These are phyloP conservation scores for Saccostrea cuccullata DNA, from an alignment of 1,140 invertebrate species.

Conservation along the genomic window DNA sequence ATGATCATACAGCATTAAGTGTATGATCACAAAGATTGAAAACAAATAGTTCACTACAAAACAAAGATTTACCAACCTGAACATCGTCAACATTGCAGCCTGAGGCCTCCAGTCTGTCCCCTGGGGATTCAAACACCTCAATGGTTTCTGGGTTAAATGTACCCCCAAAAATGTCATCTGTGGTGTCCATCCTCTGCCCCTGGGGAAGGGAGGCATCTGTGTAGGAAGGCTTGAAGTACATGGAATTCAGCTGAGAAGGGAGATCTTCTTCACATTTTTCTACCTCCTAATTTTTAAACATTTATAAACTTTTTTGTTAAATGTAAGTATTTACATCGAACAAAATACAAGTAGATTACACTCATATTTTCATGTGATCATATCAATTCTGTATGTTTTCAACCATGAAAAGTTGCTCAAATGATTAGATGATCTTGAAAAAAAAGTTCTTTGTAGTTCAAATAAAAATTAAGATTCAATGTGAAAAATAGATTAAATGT, in stretches of 20 bases:
- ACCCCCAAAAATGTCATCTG: constrained; percentile 39
- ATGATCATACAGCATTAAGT: neutral
- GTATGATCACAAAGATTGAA: neutral
- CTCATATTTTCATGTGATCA: neutral
- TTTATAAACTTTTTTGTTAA: neutral
- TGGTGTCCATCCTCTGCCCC: constrained; percentile 14
- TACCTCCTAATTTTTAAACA: neutral
- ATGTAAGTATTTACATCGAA: neutral
- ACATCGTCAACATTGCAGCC: constrained; percentile 55
- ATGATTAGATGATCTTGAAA: too few relatives aligned
- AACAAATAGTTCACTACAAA: neutral
- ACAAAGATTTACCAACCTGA: neutral
- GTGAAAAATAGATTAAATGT: too few relatives aligned
- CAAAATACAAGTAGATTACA: neutral
- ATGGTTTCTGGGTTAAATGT: neutral
- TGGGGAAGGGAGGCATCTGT: neutral
- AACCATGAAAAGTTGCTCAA: too few relatives aligned
- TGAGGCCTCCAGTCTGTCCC: constrained; percentile 52
- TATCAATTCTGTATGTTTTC: too few relatives aligned
- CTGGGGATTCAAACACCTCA: constrained; percentile 33
- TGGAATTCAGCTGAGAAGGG: constrained; percentile 44
- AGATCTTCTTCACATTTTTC: neutral
- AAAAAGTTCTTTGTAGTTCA: too few relatives aligned
- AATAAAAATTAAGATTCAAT: too few relatives aligned
- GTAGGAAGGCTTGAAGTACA: constrained; percentile 44